Evolutionary conservation across 2,797 vertebrate species (phyloP), one percentile per base, ranked within the genome.

Genomic region (Sebastes trivittatus): DNA sequence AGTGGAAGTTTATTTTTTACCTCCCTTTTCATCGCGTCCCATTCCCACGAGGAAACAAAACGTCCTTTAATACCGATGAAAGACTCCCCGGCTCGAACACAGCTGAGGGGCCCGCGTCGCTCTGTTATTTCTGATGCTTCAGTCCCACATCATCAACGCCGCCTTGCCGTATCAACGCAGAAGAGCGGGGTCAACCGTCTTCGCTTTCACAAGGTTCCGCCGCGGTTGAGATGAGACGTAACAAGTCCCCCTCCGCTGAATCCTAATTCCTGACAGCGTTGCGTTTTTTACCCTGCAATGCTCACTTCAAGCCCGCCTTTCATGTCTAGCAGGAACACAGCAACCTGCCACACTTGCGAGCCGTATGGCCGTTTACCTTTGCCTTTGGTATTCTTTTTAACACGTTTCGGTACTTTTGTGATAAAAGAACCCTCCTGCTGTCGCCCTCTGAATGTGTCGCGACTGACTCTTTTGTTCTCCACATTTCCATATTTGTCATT

Each of bases 21-120:
- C 36, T 62, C 16, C 20, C 78, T 83, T 84, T 60, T 36, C 8
- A 69, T 86, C 69, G 72, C 66, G 52, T 87, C 59, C 38, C 38
- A 8, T 72, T 88, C 90, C 84, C 90, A 79, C 1, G 69, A 85
- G 91, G 76, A 91, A 88, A 90, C 88, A 89, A 88, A 82, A 65
- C 7, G 32, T 81, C 62, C 84, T 93, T 89, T 92, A 89, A 88
- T 88, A 84, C 56, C 3, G 73, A 92, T 89, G 69, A 94, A 90
- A 92, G 85, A 64, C 85, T 82, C 76, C 75, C 72, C 6, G 80
- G 61, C 77, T 87, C 6, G 59, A 72, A 84, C 89, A 76, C 88
- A 79, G 82, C 88, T 55, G 77, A 82, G 87, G 56, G 82, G 73
- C 73, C 55, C n/a, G 32, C 5, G 0, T 72, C 78, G 59, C 74